Evolutionary conservation across 2,113 vertebrate species (phyloP).

Genomic region (Speoplatyrhinus poulsoni): DNA sequence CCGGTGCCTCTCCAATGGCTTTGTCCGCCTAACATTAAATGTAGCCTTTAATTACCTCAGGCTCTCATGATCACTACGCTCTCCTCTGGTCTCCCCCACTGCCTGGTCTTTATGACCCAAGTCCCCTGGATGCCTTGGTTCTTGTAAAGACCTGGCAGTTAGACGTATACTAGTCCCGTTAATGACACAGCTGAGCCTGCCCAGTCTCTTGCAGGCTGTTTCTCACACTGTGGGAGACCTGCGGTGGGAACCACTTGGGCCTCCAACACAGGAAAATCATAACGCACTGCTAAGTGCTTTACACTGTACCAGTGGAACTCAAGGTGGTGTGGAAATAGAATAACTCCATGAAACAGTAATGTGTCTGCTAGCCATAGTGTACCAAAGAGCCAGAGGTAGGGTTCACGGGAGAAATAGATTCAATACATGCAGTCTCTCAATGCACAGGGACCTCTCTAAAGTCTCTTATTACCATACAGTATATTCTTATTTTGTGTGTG

Average conservation of each 20-base stretch:
- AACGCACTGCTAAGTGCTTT: not conserved
- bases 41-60: slow-evolving; percentile 61
- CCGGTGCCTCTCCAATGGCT: slow-evolving; percentile 14
- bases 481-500: not conserved
- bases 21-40: slow-evolving; percentile 29
- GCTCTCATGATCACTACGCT: slow-evolving; percentile 2
- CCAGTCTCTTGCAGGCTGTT: slow-evolving; percentile 17
- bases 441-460: not conserved
- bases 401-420: not conserved
- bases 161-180: slow-evolving; percentile 52
- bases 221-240: slow-evolving; percentile 34
- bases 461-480: not conserved
- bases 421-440: not conserved
- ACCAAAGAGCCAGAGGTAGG: not conserved
- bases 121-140: slow-evolving; percentile 18
- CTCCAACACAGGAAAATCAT: not conserved
- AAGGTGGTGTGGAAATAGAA: not conserved
- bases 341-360: not conserved
- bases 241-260: slow-evolving; percentile 21
- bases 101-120: slow-evolving; percentile 30
- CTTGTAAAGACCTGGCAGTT: slow-evolving; percentile 8
- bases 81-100: slow-evolving; percentile 9
- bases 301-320: not conserved
- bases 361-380: not conserved
- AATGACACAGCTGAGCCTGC: slow-evolving; percentile 35